phyloP scores from a whole-genome alignment of 2,797 vertebrate genomes.

The Sebastes minor region DNA sequence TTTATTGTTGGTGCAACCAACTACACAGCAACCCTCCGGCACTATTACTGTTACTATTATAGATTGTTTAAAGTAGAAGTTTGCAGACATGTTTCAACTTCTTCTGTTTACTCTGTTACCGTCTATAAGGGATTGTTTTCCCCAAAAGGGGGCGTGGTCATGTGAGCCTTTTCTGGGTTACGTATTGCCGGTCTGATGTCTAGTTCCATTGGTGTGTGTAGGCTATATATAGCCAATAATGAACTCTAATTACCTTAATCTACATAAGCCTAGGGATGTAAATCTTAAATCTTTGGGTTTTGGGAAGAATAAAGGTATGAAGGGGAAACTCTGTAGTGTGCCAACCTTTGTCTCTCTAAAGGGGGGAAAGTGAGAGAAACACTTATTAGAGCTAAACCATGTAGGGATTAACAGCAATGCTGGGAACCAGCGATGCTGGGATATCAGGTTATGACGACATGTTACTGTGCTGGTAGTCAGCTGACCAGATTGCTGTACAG shows the following conservation, averaged over 20 bases:
- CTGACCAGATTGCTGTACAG: slow-evolving; percentile 28
- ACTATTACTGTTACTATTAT: too few relatives aligned
- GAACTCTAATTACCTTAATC: not conserved
- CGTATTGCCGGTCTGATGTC: too few relatives aligned
- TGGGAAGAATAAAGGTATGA: not conserved
- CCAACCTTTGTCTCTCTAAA: not conserved
- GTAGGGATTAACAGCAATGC: not conserved
- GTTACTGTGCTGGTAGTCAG: slow-evolving; percentile 28
- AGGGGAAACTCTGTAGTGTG: not conserved
- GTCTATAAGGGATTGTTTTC: too few relatives aligned
- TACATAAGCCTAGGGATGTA: not conserved
- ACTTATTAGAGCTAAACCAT: not conserved
- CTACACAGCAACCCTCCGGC: too few relatives aligned
- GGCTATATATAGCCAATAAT: not conserved
- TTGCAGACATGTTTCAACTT: too few relatives aligned
- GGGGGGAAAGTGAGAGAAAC: not conserved
- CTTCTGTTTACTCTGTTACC: too few relatives aligned
- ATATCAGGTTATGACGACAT: not conserved
- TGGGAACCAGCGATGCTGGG: not conserved
- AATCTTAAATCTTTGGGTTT: not conserved
- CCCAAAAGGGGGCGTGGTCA: too few relatives aligned
- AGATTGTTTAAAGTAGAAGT: too few relatives aligned
- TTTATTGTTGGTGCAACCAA: too few relatives aligned
- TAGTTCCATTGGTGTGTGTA: not conserved
- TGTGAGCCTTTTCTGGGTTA: too few relatives aligned